phyloP scores from a whole-genome alignment of 1,140 invertebrate genomes.

The Euura lappo region DNA sequence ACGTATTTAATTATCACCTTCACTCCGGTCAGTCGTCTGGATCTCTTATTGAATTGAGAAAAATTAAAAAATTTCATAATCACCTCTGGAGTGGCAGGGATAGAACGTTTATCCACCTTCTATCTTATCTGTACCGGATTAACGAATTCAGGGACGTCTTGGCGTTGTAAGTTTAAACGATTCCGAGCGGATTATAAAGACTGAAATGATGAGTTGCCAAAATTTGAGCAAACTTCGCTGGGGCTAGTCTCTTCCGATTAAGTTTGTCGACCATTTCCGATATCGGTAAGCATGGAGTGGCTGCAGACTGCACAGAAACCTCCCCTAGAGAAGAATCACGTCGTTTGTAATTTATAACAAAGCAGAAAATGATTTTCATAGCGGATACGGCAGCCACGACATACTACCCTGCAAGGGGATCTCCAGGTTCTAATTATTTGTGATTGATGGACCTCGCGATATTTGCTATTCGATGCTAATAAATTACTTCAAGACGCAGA shows the following conservation, averaged over 20 bases:
- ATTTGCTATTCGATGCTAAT: not conserved
- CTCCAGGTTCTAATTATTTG: not conserved
- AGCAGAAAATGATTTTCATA: too few species aligned
- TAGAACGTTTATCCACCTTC: not conserved
- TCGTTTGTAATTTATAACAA: too few species aligned
- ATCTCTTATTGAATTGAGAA: not conserved
- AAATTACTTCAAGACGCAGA: not conserved
- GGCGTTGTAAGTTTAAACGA: not conserved
- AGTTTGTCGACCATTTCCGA: too few species aligned
- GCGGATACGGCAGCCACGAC: too few species aligned
- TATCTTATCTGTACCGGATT: not conserved
- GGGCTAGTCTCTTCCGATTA: too few species aligned
- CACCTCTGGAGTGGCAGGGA: not conserved
- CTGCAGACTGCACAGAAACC: too few species aligned
- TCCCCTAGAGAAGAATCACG: too few species aligned
- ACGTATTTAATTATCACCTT: not conserved
- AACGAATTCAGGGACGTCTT: not conserved
- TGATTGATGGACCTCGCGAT: not conserved
- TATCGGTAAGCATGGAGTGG: too few species aligned
- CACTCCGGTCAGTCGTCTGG: not conserved
- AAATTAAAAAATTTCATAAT: not conserved
- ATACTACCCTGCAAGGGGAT: not conserved
- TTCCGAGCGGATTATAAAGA: too few species aligned
- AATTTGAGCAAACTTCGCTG: too few species aligned
- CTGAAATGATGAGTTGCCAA: too few species aligned